phyloP scores from a whole-genome alignment of 92 coral and sea anemone genomes.

The Umimayanthus chanpuru region DNA sequence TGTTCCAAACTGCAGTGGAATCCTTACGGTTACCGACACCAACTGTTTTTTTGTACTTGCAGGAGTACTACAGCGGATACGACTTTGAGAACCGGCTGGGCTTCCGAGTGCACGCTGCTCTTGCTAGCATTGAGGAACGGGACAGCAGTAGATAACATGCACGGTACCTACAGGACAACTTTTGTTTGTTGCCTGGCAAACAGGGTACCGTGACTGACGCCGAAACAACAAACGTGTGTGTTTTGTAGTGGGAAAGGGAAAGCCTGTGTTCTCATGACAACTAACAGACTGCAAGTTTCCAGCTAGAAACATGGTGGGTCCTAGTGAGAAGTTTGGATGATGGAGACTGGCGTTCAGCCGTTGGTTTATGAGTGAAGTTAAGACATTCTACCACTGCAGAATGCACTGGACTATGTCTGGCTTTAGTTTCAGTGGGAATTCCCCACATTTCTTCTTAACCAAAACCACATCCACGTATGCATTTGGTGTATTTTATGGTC shows the following conservation, averaged over 20 bases:
- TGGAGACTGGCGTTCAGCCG: neutral
- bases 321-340: neutral
- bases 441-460: neutral
- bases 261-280: conserved; percentile 1
- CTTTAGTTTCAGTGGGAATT: too few relatives aligned
- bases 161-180: neutral
- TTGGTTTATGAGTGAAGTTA: neutral
- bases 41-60: neutral
- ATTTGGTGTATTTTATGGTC: neutral
- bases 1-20: too few relatives aligned
- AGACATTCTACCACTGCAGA: neutral
- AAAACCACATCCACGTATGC: neutral
- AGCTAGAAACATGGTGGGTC: too few relatives aligned
- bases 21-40: neutral
- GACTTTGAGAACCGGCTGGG: conserved; percentile 96
- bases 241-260: neutral
- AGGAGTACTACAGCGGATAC: conserved; percentile 90
- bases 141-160: conserved; percentile 30
- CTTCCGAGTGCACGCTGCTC: conserved; percentile 86
- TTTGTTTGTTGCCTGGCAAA: neutral
- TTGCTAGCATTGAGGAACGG: conserved; percentile 81
- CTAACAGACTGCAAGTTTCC: neutral
- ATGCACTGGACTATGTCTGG: neutral
- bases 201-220: neutral
- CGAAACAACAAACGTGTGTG: neutral